phyloP scores from a whole-genome alignment of 2,888 invertebrate genomes.

The Dimorphilus gyrociliatus region DNA sequence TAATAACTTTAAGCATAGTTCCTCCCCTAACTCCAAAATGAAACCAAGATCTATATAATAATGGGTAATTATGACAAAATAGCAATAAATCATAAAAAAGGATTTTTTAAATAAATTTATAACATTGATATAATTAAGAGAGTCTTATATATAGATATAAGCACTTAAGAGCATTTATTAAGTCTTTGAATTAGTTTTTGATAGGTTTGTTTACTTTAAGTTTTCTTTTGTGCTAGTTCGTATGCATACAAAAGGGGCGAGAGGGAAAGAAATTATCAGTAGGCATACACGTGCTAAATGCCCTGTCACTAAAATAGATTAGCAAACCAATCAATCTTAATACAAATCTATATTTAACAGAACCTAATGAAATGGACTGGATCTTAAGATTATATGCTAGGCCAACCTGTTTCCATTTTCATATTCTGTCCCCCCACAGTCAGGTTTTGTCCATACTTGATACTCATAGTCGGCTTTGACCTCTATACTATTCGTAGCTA shows the following conservation, averaged over 20 bases:
- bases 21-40: constrained; percentile 61
- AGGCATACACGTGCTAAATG: no score
- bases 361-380: no score
- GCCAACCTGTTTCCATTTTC: constrained; percentile 59
- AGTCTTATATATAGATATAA: neutral
- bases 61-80: neutral
- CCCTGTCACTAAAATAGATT: no score
- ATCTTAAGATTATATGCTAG: no score
- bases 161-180: no score
- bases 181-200: no score
- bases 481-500: constrained; percentile 3
- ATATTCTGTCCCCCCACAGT: constrained; percentile 68
- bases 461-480: constrained; percentile 57
- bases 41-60: constrained; percentile 58
- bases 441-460: constrained; percentile 74
- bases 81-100: neutral
- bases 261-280: no score
- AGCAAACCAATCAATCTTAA: no score
- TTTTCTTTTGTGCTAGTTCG: no score
- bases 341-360: no score
- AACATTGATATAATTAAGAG: constrained; percentile 2
- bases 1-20: constrained; percentile 42
- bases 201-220: no score
- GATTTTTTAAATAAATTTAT: neutral
- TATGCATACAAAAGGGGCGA: no score